Evolutionary conservation across 2,797 vertebrate genomes (phyloP), one percentile per base, ranked within the genome.

Genomic region (Cottoperca gobio): DNA sequence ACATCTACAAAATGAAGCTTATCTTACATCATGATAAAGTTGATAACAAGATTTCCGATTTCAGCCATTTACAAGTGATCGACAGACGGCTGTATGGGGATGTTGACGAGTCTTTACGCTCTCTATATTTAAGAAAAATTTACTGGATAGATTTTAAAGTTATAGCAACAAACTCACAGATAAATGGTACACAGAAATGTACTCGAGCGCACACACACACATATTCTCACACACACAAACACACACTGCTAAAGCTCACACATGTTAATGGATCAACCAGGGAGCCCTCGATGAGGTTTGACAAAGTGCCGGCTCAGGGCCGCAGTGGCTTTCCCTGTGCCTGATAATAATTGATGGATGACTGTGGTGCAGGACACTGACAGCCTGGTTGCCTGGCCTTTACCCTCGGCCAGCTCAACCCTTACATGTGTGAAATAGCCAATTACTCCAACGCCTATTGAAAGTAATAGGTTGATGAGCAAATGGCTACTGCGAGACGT

Each of bases 401-500:
- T 99, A 96, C 95, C 96, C 96, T 96, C 95, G 95, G 94, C 95
- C 95, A 95, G 94, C 95, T 97, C 96, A 96, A 96, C 95, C 95
- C 96, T 97, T 94, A 95, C 97, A 96, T 96, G 95, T 98, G 97
- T 97, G 97, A 98, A 98, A 98, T 97, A 97, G 96, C 95, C 98
- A 98, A 98, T 98, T 98, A 98, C 96, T 94, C 89, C 81, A 83
- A 95, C 94, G 92, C 93, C 94, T 95, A 96, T 94, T 96, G 94
- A 94, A 96, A 95, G 95, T 95, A 96, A 98, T 96, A 96, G 95
- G 92, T 95, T 96, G 96, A 96, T 97, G 97, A 96, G 95, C 95
- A 96, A 97, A 98, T 96, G 96, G 95, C 95, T 95, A 94, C 95
- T 94, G 87, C 94, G 96, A 96, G 97, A 97, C 75, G 67, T 31